Evolutionary conservation across 2,888 invertebrate genomes (phyloP), one percentile per base, ranked within the genome.

Genomic region (Lapara coniferarum): DNA sequence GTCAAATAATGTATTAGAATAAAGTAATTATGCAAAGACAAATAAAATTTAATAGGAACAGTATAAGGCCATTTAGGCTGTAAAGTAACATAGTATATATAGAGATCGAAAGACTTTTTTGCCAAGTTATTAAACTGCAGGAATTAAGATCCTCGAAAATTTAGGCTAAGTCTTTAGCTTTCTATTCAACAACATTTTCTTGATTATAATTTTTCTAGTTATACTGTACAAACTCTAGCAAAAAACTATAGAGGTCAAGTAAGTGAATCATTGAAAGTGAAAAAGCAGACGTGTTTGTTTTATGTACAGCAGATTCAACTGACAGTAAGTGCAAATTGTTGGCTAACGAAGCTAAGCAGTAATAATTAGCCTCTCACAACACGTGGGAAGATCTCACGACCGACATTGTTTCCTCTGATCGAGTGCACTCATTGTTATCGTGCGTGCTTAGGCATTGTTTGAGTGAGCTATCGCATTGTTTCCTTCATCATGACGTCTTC

Each of bases 301-400:
- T 71, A 74, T 25, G n/a, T 49, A 49, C 46, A 63, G 49, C 63
- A 19, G 63, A 19, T 63, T 49, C 63, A 63, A 59, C 44, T 78
- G 78, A 79, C 80, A 82, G 82, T 82, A 84, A 77, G 79, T 77
- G 83, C 75, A 81, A 86, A 87, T 83, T 80, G 87, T 89, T 89
- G 83, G 88, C 86, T 85, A 91, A 88, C 82, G 73, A 83, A 80
- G 87, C 85, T 85, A 90, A 88, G 82, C 71, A 83, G 80, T 86
- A 87, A 89, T 87, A 85, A 87, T 82, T 77, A 81, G 73, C 76
- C 75, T 78, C 76, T 72, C 81, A 80, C 78, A 77, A 77, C 78
- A 82, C 90, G 91, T 93, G 93, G 85, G 93, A 92, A 85, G 79
- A 78, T 93, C 92, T 82, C 93, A 92, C 90, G 89, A 75, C 75